Conservation (phyloP, 64 coral and sea anemone species). For the Stichodactyla helianthus region DNA sequence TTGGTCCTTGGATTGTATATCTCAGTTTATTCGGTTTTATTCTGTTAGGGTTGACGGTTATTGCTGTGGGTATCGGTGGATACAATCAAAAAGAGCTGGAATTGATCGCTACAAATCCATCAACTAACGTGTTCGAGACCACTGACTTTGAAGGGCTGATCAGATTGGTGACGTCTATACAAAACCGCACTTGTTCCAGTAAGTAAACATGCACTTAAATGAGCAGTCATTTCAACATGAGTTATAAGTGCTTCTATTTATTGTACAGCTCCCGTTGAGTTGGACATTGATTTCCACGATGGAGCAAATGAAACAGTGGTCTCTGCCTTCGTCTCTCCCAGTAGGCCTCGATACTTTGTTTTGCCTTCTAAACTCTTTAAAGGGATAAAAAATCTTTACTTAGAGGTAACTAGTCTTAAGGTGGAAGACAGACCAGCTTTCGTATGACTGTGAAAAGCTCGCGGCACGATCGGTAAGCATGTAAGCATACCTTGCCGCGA, state of each 20-base stretch:
- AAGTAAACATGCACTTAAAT: not conserved
- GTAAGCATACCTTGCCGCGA: no score
- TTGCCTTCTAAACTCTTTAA: constrained; percentile 19
- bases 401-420: constrained; percentile 27
- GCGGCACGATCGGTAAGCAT: no score
- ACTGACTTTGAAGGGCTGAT: constrained; percentile 41
- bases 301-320: constrained; percentile 26
- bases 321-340: constrained; percentile 49
- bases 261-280: constrained; percentile 39
- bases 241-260: no score
- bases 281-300: constrained; percentile 34
- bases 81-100: constrained; percentile 34
- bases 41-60: constrained; percentile 34
- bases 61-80: constrained; percentile 27
- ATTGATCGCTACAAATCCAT: constrained; percentile 31
- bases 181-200: constrained; percentile 28
- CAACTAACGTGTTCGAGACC: constrained; percentile 35
- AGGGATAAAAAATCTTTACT: constrained; percentile 26
- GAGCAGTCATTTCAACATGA: not conserved
- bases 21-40: not conserved
- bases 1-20: not conserved
- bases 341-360: constrained; percentile 46
- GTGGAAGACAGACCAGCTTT: no score
- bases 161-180: constrained; percentile 24
- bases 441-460: no score